Conservation (phyloP, 1,140 invertebrate species). For the Drosophila novamexicana region DNA sequence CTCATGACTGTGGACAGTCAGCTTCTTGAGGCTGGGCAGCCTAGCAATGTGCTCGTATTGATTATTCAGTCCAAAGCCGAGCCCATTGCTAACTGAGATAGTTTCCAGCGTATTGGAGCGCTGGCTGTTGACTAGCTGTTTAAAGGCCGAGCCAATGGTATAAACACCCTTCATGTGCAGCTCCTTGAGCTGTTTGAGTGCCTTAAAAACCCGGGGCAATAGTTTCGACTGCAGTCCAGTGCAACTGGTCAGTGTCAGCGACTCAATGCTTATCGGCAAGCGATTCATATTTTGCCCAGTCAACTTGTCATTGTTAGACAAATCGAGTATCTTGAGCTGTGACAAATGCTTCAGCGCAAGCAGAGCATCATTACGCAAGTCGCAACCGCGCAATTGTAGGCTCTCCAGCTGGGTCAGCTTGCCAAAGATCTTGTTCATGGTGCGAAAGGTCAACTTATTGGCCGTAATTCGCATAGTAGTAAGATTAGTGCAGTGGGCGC, state of each 20-base stretch:
- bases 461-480: constrained; percentile 19
- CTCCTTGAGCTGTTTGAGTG: constrained; percentile 34
- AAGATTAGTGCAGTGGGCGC: constrained; percentile 42
- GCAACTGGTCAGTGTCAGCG: constrained; percentile 26
- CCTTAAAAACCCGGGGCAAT: not conserved
- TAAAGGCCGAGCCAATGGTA: not conserved
- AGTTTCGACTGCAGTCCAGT: not conserved
- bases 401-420: constrained; percentile 19
- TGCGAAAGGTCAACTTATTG: constrained; percentile 2
- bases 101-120: constrained; percentile 26
- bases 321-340: constrained; percentile 36
- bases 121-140: not conserved
- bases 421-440: constrained; percentile 38
- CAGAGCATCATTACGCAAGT: constrained; percentile 10
- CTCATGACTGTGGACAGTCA: not conserved
- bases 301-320: constrained; percentile 29
- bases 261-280: constrained; percentile 37
- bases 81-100: constrained; percentile 10
- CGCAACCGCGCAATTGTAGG: constrained; percentile 18
- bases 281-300: constrained; percentile 15
- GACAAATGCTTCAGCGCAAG: constrained; percentile 15
- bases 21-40: constrained; percentile 44
- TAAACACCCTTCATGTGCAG: constrained; percentile 15
- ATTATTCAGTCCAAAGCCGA: too few species aligned
- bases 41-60: constrained; percentile 42